Percentiles rank a stretch among this genome's conserved stretches.
These are phyloP conservation scores for Brachionus sp. DNA, from an alignment of 1,140 invertebrate species.

Conservation along the genomic window DNA sequence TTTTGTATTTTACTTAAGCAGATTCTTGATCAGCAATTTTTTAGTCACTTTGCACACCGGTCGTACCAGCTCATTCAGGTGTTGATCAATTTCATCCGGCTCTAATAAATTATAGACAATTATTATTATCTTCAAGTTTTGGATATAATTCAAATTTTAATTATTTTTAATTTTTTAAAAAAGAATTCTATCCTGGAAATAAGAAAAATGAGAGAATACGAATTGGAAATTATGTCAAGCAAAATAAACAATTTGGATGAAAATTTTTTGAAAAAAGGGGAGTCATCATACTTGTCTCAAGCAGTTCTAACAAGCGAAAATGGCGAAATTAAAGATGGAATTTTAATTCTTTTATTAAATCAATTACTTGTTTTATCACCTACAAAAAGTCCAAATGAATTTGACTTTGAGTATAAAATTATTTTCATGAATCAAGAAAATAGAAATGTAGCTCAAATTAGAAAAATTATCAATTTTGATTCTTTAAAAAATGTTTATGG, in stretches of 20 bases:
- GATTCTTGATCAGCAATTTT: too few species aligned
- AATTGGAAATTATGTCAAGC: constrained; percentile 33
- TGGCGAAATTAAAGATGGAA: constrained; percentile 76
- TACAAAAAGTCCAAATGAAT: background rate
- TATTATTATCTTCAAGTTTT: too few species aligned
- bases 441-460: background rate
- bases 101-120: too few species aligned
- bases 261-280: constrained; percentile 61
- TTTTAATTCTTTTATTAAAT: constrained; percentile 83
- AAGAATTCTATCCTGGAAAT: constrained; percentile 74
- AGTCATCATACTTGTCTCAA: constrained; percentile 66
- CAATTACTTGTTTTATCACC: constrained; percentile 77
- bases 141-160: constrained; percentile 3
- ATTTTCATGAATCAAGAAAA: background rate
- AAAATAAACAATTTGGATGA: constrained; percentile 31
- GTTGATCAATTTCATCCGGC: too few species aligned
- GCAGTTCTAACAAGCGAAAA: constrained; percentile 68
- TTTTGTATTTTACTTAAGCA: too few species aligned
- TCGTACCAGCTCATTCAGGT: too few species aligned
- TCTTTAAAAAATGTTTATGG: background rate
- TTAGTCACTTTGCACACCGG: too few species aligned
- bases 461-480: background rate
- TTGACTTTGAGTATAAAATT: constrained; percentile 13
- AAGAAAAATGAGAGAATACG: constrained; percentile 80
- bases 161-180: background rate